Conservation (phyloP, 1,140 invertebrate species). For the Diprion similis region DNA sequence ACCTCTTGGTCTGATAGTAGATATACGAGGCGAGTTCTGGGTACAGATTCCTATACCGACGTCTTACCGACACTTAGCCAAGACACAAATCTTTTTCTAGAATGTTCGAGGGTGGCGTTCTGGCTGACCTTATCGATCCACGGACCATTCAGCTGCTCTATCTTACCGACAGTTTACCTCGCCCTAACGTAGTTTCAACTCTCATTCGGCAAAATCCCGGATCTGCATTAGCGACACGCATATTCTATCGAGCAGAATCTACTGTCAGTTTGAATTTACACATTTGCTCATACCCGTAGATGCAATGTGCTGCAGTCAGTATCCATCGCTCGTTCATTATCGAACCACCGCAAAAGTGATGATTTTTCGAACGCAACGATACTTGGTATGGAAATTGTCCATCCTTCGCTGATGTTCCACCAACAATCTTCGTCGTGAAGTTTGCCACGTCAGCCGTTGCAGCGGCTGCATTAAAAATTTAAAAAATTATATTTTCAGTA, state of each 20-base stretch:
- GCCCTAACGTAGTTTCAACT: too few species aligned
- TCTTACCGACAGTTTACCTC: too few species aligned
- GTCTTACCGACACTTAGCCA: constrained; percentile 32
- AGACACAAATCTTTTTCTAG: too few species aligned
- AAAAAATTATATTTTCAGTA: too few species aligned
- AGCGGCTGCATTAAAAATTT: background rate
- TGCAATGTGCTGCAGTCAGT: constrained; percentile 67
- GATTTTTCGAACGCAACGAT: constrained; percentile 47
- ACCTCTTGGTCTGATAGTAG: constrained; percentile 38
- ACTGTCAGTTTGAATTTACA: constrained; percentile 16
- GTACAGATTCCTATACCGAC: constrained; percentile 26
- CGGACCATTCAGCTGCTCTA: too few species aligned
- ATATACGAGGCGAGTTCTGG: background rate
- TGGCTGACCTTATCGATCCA: background rate
- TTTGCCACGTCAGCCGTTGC: background rate
- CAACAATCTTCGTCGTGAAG: constrained; percentile 50
- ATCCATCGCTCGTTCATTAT: constrained; percentile 61
- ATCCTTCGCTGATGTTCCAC: constrained; percentile 49
- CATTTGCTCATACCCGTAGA: constrained; percentile 40
- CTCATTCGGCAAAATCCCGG: too few species aligned
- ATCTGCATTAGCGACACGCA: too few species aligned
- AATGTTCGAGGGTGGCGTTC: constrained; percentile 32
- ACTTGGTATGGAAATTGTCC: constrained; percentile 61
- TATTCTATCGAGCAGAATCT: too few species aligned
- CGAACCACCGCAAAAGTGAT: constrained; percentile 64